Evolutionary conservation across 2,797 vertebrate genomes (phyloP).

Genomic region (Sternotherus odoratus): DNA sequence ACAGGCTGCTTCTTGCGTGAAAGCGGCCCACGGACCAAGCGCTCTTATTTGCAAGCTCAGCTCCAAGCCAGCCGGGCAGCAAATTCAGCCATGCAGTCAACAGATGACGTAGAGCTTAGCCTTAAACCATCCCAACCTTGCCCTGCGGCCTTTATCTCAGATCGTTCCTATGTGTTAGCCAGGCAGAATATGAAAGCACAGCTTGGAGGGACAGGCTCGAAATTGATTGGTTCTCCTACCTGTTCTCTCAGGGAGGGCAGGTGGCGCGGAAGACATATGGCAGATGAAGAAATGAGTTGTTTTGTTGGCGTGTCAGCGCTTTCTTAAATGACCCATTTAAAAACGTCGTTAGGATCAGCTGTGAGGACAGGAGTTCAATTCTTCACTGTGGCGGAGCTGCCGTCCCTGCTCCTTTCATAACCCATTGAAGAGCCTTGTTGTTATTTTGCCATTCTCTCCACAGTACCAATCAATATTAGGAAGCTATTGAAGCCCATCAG

Average conservation of each 20-base stretch:
- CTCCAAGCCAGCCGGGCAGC: neutral
- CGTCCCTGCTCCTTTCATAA: slow-evolving; percentile 13
- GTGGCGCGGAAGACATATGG: neutral
- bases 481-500: slow-evolving; percentile 54
- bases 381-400: neutral
- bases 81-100: neutral
- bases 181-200: neutral
- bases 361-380: neutral
- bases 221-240: neutral
- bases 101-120: neutral
- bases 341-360: neutral
- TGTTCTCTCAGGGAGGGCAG: neutral
- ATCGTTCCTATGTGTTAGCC: neutral
- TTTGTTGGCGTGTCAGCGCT: neutral
- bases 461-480: slow-evolving; percentile 12
- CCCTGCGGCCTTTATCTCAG: neutral
- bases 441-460: neutral
- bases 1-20: neutral
- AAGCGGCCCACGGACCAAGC: fast-evolving
- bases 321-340: neutral
- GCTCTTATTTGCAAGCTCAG: neutral
- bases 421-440: neutral
- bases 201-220: neutral
- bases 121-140: neutral
- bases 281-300: neutral